phyloP scores from a whole-genome alignment of 2,113 vertebrate genomes.

The Callorhinus ursinus region DNA sequence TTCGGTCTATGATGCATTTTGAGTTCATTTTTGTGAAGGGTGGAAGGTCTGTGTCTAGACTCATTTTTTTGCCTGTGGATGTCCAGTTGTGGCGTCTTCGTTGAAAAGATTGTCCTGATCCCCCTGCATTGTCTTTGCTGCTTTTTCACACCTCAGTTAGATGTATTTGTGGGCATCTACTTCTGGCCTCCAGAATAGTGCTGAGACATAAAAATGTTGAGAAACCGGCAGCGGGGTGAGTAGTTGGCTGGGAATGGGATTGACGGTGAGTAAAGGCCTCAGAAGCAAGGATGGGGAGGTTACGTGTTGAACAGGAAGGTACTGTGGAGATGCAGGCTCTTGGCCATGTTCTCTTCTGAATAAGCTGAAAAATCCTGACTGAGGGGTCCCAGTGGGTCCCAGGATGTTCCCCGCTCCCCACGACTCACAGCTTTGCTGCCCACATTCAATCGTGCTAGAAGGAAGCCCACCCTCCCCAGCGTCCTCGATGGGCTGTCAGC shows the following conservation, averaged over 20 bases:
- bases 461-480: rapidly evolving
- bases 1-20: neutral
- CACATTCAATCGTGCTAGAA: neutral
- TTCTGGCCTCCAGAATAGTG: neutral
- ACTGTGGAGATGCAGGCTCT: rapidly evolving
- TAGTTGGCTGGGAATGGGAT: rapidly evolving
- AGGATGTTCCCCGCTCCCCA: rapidly evolving
- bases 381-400: rapidly evolving
- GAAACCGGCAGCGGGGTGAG: neutral
- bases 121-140: rapidly evolving
- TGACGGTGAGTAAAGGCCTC: neutral
- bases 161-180: rapidly evolving
- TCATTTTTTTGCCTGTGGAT: rapidly evolving
- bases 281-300: neutral
- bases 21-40: neutral
- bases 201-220: neutral
- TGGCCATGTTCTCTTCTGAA: rapidly evolving
- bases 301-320: rapidly evolving
- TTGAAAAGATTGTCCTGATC: neutral
- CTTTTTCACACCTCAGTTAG: rapidly evolving
- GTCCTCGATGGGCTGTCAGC: rapidly evolving
- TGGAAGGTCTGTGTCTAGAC: neutral
- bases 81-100: neutral
- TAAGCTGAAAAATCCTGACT: rapidly evolving
- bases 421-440: neutral